Evolutionary conservation across 2,888 invertebrate species (phyloP).

Genomic region (Enchytraeus crypticus): DNA sequence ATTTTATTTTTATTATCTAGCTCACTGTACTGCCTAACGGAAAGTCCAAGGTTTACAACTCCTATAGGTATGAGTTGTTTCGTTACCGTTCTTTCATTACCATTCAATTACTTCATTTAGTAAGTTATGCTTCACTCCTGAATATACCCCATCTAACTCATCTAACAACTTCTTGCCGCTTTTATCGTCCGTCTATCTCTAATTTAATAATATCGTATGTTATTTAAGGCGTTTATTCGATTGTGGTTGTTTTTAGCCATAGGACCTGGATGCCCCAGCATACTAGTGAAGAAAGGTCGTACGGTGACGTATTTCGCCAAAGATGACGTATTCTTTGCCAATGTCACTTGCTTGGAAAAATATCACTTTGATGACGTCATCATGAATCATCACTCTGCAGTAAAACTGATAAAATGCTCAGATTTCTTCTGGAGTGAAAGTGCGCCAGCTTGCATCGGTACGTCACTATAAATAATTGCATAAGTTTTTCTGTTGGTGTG

Average conservation of each 20-base stretch:
- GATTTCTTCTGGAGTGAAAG: neutral
- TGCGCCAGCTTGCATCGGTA: neutral
- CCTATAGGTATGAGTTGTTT: too few relatives aligned
- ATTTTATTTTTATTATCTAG: too few relatives aligned
- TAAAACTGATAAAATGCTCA: neutral
- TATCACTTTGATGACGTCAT: neutral
- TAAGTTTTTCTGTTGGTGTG: too few relatives aligned
- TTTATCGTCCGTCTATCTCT: too few relatives aligned
- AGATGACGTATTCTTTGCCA: conserved; percentile 3
- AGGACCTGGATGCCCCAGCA: neutral
- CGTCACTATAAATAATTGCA: neutral
- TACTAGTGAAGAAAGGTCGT: neutral
- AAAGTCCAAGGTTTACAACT: too few relatives aligned
- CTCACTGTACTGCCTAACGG: too few relatives aligned
- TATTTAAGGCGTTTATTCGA: too few relatives aligned
- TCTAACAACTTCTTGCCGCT: too few relatives aligned
- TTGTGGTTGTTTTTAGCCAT: neutral
- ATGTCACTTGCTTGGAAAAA: neutral
- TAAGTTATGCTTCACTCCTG: neutral
- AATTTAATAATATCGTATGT: too few relatives aligned
- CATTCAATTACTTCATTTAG: neutral
- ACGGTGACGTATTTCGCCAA: conserved; percentile 1
- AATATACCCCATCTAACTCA: neutral
- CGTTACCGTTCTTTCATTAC: neutral
- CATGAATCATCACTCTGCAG: neutral